phyloP scores from a whole-genome alignment of 2,113 vertebrate genomes.

The Forbesichthys agassizii region DNA sequence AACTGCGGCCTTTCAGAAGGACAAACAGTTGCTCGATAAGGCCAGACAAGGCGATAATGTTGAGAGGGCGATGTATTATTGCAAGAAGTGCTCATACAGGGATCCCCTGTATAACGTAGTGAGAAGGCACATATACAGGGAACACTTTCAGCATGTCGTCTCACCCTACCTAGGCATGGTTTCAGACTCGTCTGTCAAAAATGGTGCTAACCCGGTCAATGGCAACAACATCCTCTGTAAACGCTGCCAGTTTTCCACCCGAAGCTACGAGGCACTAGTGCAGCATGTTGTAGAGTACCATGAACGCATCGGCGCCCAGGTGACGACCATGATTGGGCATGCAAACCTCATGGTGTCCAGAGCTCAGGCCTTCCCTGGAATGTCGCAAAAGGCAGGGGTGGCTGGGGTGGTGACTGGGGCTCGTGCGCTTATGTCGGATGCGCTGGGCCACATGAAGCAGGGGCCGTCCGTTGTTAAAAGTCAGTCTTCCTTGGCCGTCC shows the following conservation, averaged over 20 bases:
- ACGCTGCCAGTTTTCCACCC: slow-evolving; percentile 93
- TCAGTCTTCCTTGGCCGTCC: slow-evolving; percentile 64
- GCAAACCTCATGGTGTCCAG: slow-evolving; percentile 87
- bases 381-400: slow-evolving; percentile 75
- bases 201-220: slow-evolving; percentile 78
- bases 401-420: slow-evolving; percentile 71
- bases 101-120: slow-evolving; percentile 96
- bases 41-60: slow-evolving; percentile 83
- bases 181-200: slow-evolving; percentile 87
- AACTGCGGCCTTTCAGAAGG: slow-evolving; percentile 35
- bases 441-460: slow-evolving; percentile 86
- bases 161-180: slow-evolving; percentile 90
- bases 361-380: slow-evolving; percentile 78
- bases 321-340: slow-evolving; percentile 97
- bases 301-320: slow-evolving; percentile 93
- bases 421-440: slow-evolving; percentile 78
- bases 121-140: slow-evolving; percentile 97
- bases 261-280: slow-evolving; percentile 93
- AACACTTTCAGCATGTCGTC: slow-evolving; percentile 97
- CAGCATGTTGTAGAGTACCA: slow-evolving; percentile 98
- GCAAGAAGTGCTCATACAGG: slow-evolving; percentile 97
- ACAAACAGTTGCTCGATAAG: slow-evolving; percentile 78
- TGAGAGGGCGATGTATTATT: slow-evolving; percentile 96
- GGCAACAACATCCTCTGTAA: slow-evolving; percentile 92
- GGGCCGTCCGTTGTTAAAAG: slow-evolving; percentile 80